phyloP scores from a whole-genome alignment of 1,140 invertebrate genomes.

The Zaprionus ornatus region DNA sequence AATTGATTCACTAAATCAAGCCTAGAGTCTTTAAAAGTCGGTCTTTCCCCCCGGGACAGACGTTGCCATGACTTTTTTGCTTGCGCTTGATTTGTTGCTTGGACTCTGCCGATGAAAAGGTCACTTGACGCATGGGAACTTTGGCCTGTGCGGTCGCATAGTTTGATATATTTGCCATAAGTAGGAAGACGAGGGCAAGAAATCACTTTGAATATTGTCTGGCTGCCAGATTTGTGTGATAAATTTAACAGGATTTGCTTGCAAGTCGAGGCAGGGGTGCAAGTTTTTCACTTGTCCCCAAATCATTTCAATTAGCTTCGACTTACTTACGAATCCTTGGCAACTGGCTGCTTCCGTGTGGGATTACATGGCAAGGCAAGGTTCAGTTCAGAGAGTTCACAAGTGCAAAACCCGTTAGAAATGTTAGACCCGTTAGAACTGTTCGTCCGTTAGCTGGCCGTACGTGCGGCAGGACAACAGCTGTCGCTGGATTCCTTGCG shows the following conservation, averaged over 20 bases:
- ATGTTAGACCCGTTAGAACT: background rate
- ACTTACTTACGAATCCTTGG: slow-evolving; percentile 21
- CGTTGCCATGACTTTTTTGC: slow-evolving; percentile 40
- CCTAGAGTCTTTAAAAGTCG: background rate
- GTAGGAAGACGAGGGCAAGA: slow-evolving; percentile 34
- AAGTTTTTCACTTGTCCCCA: slow-evolving; percentile 47
- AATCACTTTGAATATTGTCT: slow-evolving; percentile 61
- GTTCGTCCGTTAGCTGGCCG: background rate
- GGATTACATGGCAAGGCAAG: background rate
- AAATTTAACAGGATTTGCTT: slow-evolving; percentile 58
- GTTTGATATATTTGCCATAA: slow-evolving; percentile 51
- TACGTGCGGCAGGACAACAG: background rate
- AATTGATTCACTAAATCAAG: background rate
- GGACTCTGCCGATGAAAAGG: slow-evolving; percentile 52
- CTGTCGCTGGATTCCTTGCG: slow-evolving; percentile 42
- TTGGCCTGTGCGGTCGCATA: slow-evolving; percentile 50
- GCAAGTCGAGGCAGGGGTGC: background rate
- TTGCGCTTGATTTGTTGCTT: slow-evolving; percentile 71
- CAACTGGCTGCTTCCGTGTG: background rate
- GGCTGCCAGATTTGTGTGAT: slow-evolving; percentile 55
- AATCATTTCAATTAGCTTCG: slow-evolving; percentile 51
- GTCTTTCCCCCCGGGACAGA: background rate
- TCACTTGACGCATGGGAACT: slow-evolving; percentile 62
- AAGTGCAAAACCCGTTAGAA: background rate
- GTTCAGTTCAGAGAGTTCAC: background rate